Evolutionary conservation across 2,888 invertebrate species (phyloP).

Genomic region (Luperina nickerlii): DNA sequence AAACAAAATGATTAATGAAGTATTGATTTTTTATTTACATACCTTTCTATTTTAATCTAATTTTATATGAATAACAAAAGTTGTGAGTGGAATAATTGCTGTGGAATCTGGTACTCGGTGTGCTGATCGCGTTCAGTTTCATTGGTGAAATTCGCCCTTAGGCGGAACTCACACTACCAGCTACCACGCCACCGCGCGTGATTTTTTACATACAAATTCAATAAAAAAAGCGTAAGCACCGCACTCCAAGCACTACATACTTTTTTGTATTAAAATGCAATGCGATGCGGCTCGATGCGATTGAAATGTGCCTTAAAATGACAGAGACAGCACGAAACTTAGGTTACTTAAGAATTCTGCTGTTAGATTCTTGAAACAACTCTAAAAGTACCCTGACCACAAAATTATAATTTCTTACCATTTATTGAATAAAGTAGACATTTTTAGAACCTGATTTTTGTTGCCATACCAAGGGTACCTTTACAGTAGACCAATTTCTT

Average conservation of each 20-base stretch:
- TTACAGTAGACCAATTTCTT: slow-evolving; percentile 84
- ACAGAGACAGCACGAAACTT: not conserved
- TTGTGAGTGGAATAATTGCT: not conserved
- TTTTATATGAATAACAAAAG: not conserved
- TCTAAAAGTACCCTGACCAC: slow-evolving; percentile 81
- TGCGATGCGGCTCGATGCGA: too few relatives aligned
- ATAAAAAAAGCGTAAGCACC: not conserved
- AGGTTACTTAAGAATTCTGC: not conserved
- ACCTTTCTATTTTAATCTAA: not conserved
- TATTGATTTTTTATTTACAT: slow-evolving; percentile 23
- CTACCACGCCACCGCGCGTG: too few relatives aligned
- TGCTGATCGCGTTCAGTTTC: not conserved
- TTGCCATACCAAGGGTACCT: slow-evolving; percentile 79
- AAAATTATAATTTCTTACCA: slow-evolving; percentile 24
- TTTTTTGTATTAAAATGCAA: not conserved
- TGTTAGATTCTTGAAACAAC: slow-evolving; percentile 56
- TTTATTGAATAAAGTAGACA: slow-evolving; percentile 62
- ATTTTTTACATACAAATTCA: not conserved
- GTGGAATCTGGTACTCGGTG: not conserved
- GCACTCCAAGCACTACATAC: not conserved
- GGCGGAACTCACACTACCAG: not conserved
- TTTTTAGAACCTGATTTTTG: slow-evolving; percentile 52
- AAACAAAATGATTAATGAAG: not conserved
- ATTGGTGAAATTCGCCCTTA: not conserved
- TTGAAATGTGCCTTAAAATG: not conserved